phyloP scores from a whole-genome alignment of 1,140 invertebrate species.

The Magallana gigas region DNA sequence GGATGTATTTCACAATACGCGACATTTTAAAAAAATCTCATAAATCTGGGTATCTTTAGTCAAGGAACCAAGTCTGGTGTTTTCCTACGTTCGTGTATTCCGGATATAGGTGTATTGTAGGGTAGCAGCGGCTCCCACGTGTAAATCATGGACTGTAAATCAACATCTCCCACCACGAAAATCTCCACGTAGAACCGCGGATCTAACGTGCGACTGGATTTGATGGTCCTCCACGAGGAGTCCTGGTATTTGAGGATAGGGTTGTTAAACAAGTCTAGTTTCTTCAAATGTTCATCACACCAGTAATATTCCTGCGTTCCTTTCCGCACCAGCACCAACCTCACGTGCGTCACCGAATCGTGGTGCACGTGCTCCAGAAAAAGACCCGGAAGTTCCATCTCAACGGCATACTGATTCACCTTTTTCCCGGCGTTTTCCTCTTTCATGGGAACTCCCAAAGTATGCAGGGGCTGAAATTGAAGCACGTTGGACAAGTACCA shows the following conservation, averaged over 20 bases:
- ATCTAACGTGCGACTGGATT: slow-evolving; percentile 27
- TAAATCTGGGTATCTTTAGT: no score
- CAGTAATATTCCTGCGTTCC: slow-evolving; percentile 35
- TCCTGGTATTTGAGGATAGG: slow-evolving; percentile 24
- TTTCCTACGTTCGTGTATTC: slow-evolving; percentile 38
- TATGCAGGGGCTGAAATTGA: slow-evolving; percentile 25
- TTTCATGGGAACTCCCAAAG: slow-evolving; percentile 12
- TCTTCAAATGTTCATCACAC: slow-evolving; percentile 41
- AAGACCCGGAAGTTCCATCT: slow-evolving; percentile 36
- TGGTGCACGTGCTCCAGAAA: slow-evolving; percentile 41
- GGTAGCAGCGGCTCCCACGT: slow-evolving; percentile 30
- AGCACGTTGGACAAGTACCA: slow-evolving; percentile 38
- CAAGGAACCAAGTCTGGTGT: not conserved
- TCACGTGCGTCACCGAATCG: slow-evolving; percentile 30
- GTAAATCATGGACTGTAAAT: slow-evolving; percentile 37
- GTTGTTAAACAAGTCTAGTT: slow-evolving; percentile 38
- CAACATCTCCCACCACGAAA: slow-evolving; percentile 35
- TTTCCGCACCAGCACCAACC: slow-evolving; percentile 36
- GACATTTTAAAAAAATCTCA: no score
- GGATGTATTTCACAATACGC: no score
- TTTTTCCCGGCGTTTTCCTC: slow-evolving; percentile 7
- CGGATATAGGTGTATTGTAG: slow-evolving; percentile 37
- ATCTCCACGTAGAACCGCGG: slow-evolving; percentile 40
- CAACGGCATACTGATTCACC: slow-evolving; percentile 38
- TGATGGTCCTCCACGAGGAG: slow-evolving; percentile 37